Conservation (phyloP, 1,140 invertebrate species). For the Pseudobourletiella spinata region DNA sequence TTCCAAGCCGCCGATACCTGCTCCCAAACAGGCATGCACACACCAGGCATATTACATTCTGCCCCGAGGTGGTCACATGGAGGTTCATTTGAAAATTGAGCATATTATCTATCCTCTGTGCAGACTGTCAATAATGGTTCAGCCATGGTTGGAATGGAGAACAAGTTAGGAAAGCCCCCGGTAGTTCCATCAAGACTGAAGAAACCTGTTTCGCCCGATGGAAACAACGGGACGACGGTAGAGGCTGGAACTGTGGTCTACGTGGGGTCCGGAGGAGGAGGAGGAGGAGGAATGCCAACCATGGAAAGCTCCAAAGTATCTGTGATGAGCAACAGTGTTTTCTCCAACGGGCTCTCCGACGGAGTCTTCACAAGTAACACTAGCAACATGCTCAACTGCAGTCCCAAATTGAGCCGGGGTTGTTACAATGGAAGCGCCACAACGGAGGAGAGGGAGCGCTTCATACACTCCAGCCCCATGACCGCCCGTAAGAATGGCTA, state of each 20-base stretch:
- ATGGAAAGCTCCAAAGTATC: slow-evolving; percentile 4
- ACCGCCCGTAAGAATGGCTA: not conserved
- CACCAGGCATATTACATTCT: too few relatives aligned
- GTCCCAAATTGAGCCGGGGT: slow-evolving; percentile 1
- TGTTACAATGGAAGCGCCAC: slow-evolving; percentile 1
- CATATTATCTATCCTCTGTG: too few relatives aligned
- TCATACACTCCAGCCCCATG: not conserved
- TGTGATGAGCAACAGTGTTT: not conserved
- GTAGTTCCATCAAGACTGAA: slow-evolving; percentile 8
- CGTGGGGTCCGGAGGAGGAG: not conserved
- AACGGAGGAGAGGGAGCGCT: not conserved
- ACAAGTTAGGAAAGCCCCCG: not conserved
- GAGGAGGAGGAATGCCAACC: not conserved
- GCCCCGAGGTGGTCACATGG: too few relatives aligned
- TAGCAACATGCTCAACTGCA: not conserved
- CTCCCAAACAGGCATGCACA: slow-evolving; percentile 4
- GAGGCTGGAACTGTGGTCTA: not conserved
- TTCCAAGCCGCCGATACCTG: not conserved
- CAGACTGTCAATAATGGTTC: too few relatives aligned
- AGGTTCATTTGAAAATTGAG: too few relatives aligned
- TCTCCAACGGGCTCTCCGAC: not conserved
- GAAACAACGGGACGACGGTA: not conserved
- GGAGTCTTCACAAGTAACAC: not conserved
- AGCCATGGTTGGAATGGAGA: not conserved
- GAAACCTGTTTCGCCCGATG: not conserved